These are phyloP conservation scores for Lasioglossum baleicum DNA, from an alignment of 1,140 invertebrate species.

Conservation along the genomic window DNA sequence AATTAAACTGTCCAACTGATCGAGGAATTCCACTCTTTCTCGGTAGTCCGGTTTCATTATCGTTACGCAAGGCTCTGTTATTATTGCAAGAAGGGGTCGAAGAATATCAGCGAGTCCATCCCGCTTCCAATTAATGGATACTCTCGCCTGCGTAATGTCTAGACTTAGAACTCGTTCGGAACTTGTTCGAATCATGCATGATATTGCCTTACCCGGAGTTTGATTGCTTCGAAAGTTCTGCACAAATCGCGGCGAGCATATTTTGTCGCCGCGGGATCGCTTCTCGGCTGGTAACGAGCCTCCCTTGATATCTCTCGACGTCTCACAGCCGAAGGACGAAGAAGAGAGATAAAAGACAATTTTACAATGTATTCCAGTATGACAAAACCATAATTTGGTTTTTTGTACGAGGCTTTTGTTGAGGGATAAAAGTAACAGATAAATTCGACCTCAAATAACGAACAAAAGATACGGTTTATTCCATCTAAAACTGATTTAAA, in stretches of 20 bases:
- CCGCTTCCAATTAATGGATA: slow-evolving; percentile 11
- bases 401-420: too few species aligned
- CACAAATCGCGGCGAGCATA: neutral
- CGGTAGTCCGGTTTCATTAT: neutral
- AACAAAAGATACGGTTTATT: too few species aligned
- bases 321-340: neutral
- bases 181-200: slow-evolving; percentile 5
- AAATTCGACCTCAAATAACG: too few species aligned
- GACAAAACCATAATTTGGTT: too few species aligned
- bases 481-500: too few species aligned
- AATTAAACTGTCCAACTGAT: too few species aligned
- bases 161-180: slow-evolving; percentile 17
- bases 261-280: neutral
- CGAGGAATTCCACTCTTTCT: neutral
- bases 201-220: slow-evolving; percentile 17
- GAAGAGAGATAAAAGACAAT: too few species aligned
- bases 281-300: neutral
- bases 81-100: neutral
- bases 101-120: neutral
- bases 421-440: too few species aligned
- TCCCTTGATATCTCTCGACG: neutral
- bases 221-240: slow-evolving; percentile 27
- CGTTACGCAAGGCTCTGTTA: neutral
- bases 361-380: too few species aligned
- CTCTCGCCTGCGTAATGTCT: slow-evolving; percentile 13